Evolutionary conservation across 2,888 invertebrate genomes (phyloP).

Genomic region (Tipula confusa): DNA sequence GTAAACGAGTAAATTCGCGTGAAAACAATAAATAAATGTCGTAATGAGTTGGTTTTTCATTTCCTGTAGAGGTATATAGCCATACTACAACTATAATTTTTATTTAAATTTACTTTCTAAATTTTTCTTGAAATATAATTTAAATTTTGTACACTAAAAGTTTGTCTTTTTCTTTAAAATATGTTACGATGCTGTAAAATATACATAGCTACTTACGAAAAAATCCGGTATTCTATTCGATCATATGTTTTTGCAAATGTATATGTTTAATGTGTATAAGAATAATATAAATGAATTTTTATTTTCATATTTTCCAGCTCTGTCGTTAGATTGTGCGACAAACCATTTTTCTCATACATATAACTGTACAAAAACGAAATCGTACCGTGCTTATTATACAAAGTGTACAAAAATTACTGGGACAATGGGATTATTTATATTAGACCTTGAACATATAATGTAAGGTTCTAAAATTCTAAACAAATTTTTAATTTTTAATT

Average conservation of each 20-base stretch:
- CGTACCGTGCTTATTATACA: not conserved
- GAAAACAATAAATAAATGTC: not conserved
- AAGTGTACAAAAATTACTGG: too few relatives aligned
- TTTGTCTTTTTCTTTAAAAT: not conserved
- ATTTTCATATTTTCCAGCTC: not conserved
- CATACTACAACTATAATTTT: not conserved
- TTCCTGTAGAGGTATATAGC: too few relatives aligned
- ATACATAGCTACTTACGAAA: too few relatives aligned
- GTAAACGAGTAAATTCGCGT: not conserved
- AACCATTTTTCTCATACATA: not conserved
- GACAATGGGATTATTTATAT: too few relatives aligned
- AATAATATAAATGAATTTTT: not conserved
- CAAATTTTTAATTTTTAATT: too few relatives aligned
- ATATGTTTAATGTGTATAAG: not conserved
- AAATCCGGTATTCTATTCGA: not conserved
- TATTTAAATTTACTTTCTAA: not conserved
- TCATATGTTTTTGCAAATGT: not conserved
- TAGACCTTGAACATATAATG: too few relatives aligned
- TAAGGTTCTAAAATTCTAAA: too few relatives aligned
- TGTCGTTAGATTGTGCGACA: conserved; percentile 12
- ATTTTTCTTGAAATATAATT: not conserved
- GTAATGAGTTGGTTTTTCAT: not conserved
- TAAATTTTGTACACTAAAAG: not conserved
- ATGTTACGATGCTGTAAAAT: not conserved
- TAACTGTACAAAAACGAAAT: not conserved